A percentile compares a stretch with the other conserved stretches of the same genome.
phyloP scores from a whole-genome alignment of 2,888 invertebrate species.

The Athripsodes cinereus region DNA sequence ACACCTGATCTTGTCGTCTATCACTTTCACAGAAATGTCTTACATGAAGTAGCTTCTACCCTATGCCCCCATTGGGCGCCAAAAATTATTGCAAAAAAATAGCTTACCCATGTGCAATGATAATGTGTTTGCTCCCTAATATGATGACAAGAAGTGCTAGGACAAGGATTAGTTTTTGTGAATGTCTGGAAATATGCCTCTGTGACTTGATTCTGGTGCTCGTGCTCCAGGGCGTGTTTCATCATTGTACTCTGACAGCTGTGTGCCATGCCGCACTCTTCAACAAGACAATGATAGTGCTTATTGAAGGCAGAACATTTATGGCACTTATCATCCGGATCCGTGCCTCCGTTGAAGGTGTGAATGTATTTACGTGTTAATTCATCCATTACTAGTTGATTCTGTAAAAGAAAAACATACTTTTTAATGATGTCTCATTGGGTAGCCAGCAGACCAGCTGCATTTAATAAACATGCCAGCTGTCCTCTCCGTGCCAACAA shows the following conservation, averaged over 20 bases:
- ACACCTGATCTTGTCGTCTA: no score
- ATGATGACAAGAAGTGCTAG: constrained; percentile 64
- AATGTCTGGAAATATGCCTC: constrained; percentile 68
- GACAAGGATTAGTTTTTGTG: constrained; percentile 57
- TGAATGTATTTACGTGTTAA: constrained; percentile 49
- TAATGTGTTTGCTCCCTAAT: constrained; percentile 77
- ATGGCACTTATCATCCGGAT: constrained; percentile 49
- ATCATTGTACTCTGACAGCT: constrained; percentile 65
- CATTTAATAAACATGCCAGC: no score
- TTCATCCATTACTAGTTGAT: constrained; percentile 53
- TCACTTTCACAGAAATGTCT: no score
- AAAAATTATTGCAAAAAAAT: no score
- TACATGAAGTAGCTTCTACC: no score
- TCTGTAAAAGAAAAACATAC: constrained; percentile 33
- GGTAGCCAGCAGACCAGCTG: no score
- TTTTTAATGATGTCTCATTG: not conserved
- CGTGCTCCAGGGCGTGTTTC: constrained; percentile 83
- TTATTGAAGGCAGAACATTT: constrained; percentile 64
- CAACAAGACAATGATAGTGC: constrained; percentile 81
- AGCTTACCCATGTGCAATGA: constrained; percentile 81
- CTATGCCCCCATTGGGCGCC: not conserved
- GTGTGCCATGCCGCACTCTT: constrained; percentile 68
- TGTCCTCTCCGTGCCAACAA: no score
- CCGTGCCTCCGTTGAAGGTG: constrained; percentile 45
- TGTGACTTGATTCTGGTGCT: constrained; percentile 80